Evolutionary conservation across 2,113 vertebrate species (phyloP).

Genomic region (Sceloporus tristichus): DNA sequence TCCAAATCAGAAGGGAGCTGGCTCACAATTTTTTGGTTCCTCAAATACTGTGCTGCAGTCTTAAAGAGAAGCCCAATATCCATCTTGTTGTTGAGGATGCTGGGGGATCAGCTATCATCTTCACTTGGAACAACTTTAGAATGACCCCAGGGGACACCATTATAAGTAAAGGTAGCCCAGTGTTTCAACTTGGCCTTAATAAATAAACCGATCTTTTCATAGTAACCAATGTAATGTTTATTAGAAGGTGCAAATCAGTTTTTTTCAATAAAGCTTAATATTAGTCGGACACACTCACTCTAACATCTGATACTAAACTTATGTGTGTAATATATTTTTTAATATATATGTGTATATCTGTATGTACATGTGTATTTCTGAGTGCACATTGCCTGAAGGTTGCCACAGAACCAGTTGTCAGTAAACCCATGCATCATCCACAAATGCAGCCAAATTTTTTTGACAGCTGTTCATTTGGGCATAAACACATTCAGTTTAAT

Average conservation of each 20-base stretch:
- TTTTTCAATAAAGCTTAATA: too few species aligned
- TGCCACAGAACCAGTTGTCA: constrained; percentile 64
- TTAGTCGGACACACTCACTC: too few species aligned
- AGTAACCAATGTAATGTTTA: not conserved
- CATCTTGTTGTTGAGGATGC: not conserved
- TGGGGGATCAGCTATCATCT: too few species aligned
- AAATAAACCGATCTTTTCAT: not conserved
- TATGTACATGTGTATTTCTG: not conserved
- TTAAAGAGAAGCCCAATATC: not conserved
- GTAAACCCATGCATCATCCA: constrained; percentile 50
- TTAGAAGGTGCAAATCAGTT: too few species aligned
- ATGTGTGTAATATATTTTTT: not conserved
- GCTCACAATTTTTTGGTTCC: not conserved
- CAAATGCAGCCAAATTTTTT: constrained; percentile 54
- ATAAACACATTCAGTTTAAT: constrained; percentile 61
- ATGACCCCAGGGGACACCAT: not conserved
- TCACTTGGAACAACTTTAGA: not conserved
- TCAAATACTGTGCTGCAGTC: not conserved
- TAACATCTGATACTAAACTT: too few species aligned
- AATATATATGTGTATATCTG: not conserved
- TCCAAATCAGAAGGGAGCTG: not conserved
- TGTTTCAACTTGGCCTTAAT: not conserved
- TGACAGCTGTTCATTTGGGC: constrained; percentile 69
- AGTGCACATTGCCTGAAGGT: constrained; percentile 49
- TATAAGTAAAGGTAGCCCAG: not conserved